Conservation (phyloP, 2,797 vertebrate species). For the Cryptoprocta ferox region DNA sequence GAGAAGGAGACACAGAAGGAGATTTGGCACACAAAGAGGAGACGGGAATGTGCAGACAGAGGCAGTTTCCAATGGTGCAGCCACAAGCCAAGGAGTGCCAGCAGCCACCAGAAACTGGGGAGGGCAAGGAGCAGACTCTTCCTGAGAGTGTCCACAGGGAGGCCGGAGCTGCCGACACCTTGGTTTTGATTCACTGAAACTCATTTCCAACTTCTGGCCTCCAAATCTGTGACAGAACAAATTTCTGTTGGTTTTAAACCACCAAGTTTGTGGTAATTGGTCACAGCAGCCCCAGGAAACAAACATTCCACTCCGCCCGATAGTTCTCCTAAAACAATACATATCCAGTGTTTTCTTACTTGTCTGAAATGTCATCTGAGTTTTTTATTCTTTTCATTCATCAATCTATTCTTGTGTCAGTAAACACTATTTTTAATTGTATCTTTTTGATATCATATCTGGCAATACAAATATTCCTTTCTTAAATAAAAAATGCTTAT, state of each 20-base stretch:
- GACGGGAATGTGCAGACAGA: not conserved
- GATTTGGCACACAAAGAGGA: not conserved
- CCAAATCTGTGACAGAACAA: not conserved
- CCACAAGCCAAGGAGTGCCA: not conserved
- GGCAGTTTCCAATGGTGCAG: not conserved
- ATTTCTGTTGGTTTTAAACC: not conserved
- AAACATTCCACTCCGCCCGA: not conserved
- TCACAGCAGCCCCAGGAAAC: not conserved
- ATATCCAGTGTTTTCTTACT: not conserved
- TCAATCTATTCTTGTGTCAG: not conserved
- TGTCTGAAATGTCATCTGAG: not conserved
- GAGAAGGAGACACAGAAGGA: not conserved
- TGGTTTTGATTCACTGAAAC: not conserved
- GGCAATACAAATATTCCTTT: not conserved
- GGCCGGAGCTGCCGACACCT: not conserved
- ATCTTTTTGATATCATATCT: not conserved
- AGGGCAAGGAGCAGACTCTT: not conserved
- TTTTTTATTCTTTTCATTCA: not conserved
- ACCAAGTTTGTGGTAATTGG: not conserved
- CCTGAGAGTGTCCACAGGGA: not conserved
- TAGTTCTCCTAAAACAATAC: not conserved
- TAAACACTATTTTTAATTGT: not conserved
- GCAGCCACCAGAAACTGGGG: not conserved
- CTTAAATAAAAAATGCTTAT: not conserved
- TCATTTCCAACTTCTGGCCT: not conserved